phyloP scores from a whole-genome alignment of 2,113 vertebrate species.

The Thymallus thymallus region DNA sequence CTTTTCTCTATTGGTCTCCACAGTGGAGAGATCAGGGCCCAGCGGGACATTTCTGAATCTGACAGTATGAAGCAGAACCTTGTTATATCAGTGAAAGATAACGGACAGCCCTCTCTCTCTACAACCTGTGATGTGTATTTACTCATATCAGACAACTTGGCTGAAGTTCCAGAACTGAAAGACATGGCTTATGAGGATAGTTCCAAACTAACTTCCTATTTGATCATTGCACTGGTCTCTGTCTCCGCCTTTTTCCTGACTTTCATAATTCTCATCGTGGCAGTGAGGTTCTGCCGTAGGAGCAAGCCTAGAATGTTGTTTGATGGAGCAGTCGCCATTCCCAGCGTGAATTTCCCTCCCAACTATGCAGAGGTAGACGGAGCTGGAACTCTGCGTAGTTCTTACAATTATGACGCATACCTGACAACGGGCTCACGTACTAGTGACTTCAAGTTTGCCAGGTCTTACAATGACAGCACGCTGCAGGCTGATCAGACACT shows the following conservation, averaged over 20 bases:
- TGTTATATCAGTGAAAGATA: slow-evolving; percentile 41
- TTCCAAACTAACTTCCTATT: slow-evolving; percentile 62
- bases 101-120: slow-evolving; percentile 35
- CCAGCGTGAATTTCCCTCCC: slow-evolving; percentile 59
- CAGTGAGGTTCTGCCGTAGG: slow-evolving; percentile 61
- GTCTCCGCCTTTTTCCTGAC: slow-evolving; percentile 64
- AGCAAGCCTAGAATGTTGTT: slow-evolving; percentile 61
- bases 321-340: slow-evolving; percentile 60
- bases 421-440: slow-evolving; percentile 44
- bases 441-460: slow-evolving; percentile 58
- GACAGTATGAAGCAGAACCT: slow-evolving; percentile 41
- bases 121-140: slow-evolving; percentile 35
- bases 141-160: slow-evolving; percentile 36
- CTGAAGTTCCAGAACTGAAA: slow-evolving; percentile 48
- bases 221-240: slow-evolving; percentile 60
- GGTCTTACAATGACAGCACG: slow-evolving; percentile 32
- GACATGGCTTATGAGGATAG: slow-evolving; percentile 50
- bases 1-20: slow-evolving; percentile 45
- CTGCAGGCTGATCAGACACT: slow-evolving; percentile 13
- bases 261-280: slow-evolving; percentile 53
- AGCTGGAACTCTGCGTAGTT: slow-evolving; percentile 51
- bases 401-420: slow-evolving; percentile 41
- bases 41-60: slow-evolving; percentile 28
- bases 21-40: slow-evolving; percentile 42
- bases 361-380: slow-evolving; percentile 65